Base-by-base conservation (phyloP, 1,140 invertebrate species). In the Wasmannia auropunctata region DNA sequence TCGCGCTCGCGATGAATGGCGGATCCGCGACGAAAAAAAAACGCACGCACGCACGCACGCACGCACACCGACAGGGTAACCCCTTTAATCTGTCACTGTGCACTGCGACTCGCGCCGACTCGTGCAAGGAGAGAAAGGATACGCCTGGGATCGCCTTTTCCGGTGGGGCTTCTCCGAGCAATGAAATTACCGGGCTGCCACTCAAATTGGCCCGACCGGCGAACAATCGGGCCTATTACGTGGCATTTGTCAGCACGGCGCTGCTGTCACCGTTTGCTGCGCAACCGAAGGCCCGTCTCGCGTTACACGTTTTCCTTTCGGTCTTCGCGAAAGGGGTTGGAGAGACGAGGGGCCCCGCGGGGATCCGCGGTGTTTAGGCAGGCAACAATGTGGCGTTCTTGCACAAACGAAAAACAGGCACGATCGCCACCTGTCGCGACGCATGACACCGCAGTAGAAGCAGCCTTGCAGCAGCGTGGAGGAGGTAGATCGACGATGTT, bases 161-260 rank as follows among this genome's bases (percentile, higher is more conserved):
- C 91, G 91, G 91, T 89, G 89, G 91, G 91, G 91, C 72, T 87
- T 90, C 84, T 86, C 76, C 75, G 87, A 76, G 86, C 84, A 85
- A 90, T 88, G 89, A 94, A 95, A 95, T 95, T 94, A 91, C 93
- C 91, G 89, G 92, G 90, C 93, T 94, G 94, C 93, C 92, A 93
- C 93, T 95, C 94, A 95, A 95, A 95, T 95, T 95, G 94, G 94
- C 94, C 94, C 91, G 92, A 91, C 63, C 93, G 92, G 85, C 92
- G 94, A 94, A 95, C 94, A 95, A 95, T 95, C 94, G 92, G 93
- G 91, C 94, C 93, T 95, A 95, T 95, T 95, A 95, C 94, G 90
- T 86, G 89, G 93, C 94, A 94, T 94, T 95, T 94, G 93, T 94
- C 93, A 93, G 91, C 91, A 86, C 75, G 85, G 85, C 88, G 90